Base-by-base conservation (phyloP, 2,888 invertebrate species). In the Leptopterna dolabrata region DNA sequence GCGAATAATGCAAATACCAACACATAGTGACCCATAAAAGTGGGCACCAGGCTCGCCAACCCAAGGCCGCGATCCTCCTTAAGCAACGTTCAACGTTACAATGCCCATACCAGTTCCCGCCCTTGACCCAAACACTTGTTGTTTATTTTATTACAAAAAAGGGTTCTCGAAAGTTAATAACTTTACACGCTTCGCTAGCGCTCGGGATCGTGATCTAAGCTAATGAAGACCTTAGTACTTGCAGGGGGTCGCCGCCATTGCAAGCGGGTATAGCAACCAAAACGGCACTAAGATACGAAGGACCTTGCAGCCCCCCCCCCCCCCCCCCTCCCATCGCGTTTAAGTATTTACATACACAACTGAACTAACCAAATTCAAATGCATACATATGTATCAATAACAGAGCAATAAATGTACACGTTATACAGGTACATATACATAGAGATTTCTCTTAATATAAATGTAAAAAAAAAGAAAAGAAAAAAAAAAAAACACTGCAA, bases 71-170 rank as follows among this genome's bases (percentile, higher is more conserved):
- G 87, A 87, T 86, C 47, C 47, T 81, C 81, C 87, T 87, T 87
- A 81, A 81, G 87, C 87, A 87, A 87, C 78, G 73, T 29, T 47
- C 87, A 87, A 80, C 76, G 76, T n/a, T 78, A 87, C 87, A 87
- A 87, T 87, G 87, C 71, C 87, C 87, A 71, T 87, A 81, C 87
- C 87, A 81, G 81, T 80, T 81, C 76, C 71, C 70, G 76, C 45
- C 87, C 87, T 87, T 87, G 87, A 87, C 87, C 87, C 81, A 81
- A 87, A 81, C 81, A 29, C 85, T 85, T 51, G 81, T 87, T 87
- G 81, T 87, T 87, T 87, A 81, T 87, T 87, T 87, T 87, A 87
- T 80, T 80, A 80, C 81, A 36, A 47, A 78, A 86, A 86, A 76
- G 43, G 41, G 24, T 24, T 51, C 78, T 76, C 70, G 43, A 45